Conservation (phyloP, 2,797 vertebrate species). For the Peromyscus eremicus region DNA sequence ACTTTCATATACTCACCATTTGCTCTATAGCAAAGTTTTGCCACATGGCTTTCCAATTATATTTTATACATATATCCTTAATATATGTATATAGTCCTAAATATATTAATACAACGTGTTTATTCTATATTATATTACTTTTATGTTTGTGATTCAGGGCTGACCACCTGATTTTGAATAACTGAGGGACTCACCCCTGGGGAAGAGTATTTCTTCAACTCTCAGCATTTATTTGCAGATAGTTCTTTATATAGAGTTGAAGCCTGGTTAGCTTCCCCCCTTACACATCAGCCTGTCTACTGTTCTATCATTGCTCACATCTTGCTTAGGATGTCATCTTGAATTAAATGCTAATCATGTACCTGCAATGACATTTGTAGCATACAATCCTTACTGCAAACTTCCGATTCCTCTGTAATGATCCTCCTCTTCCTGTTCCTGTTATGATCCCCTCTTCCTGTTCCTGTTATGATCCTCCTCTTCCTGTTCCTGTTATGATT, state of each 20-base stretch:
- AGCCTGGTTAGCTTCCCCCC: not conserved
- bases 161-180: not conserved
- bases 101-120: not conserved
- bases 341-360: too few relatives aligned
- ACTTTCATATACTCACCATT: not conserved
- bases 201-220: not conserved
- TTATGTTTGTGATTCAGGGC: not conserved
- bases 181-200: not conserved
- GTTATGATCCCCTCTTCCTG: too few relatives aligned
- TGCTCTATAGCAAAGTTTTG: not conserved
- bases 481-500: too few relatives aligned
- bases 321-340: too few relatives aligned
- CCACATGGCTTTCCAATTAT: too few relatives aligned
- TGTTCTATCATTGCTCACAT: not conserved
- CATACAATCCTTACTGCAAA: too few relatives aligned
- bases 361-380: too few relatives aligned
- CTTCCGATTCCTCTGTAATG: too few relatives aligned
- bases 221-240: not conserved
- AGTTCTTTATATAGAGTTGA: not conserved
- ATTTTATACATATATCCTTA: too few relatives aligned
- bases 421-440: too few relatives aligned
- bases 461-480: too few relatives aligned
- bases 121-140: not conserved
- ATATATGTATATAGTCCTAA: not conserved
- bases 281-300: not conserved